Base-by-base conservation (phyloP, 2,888 invertebrate genomes). In the Rhagophthalmus giganteus region DNA sequence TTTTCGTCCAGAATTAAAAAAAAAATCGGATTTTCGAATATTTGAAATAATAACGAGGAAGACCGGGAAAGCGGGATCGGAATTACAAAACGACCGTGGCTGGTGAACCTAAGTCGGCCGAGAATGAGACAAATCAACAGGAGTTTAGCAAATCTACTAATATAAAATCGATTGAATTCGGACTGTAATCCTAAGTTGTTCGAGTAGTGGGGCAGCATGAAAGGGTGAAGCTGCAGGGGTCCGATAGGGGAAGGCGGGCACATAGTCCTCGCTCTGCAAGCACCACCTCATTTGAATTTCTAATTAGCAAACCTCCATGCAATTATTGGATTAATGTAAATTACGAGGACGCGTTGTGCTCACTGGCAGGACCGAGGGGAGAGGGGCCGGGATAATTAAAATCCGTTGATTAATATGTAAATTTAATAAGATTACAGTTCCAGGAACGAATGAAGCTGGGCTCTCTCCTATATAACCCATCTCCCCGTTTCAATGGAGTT, bases 401-500 rank as follows among this genome's bases (percentile, higher is more conserved):
- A 91, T 90, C 90, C 89, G 89, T 90, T 91, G 90, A 91, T 91
- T 91, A 91, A 91, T 91, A 91, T 91, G 90, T 90, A 91, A 91
- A 91, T 91, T 90, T 91, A 90, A 91, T 91, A 90, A 90, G 90
- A 90, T 90, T 90, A 90, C 89, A 89, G 88, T 88, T 87, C 86
- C 87, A 83, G 87, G 87, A 88, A 88, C 87, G 87, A 85, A 84
- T 81, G 67, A 66, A 67, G 66, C 66, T 63, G 55, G 60, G 61
- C 58, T 54, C 61, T 58, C 61, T 55, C 55, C 54, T 55, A 56
- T 59, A 59, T 59, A 60, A 58, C 61, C 60, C 58, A 58, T 60
- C 59, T 61, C 58, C 57, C 57, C 53, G 59, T 63, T 63, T 62
- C 61, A 59, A 63, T 62, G 58, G 63, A 60, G 61, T 63, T 63